Base-by-base conservation (phyloP, 2,888 invertebrate species). In the Tanypteryx hageni region DNA sequence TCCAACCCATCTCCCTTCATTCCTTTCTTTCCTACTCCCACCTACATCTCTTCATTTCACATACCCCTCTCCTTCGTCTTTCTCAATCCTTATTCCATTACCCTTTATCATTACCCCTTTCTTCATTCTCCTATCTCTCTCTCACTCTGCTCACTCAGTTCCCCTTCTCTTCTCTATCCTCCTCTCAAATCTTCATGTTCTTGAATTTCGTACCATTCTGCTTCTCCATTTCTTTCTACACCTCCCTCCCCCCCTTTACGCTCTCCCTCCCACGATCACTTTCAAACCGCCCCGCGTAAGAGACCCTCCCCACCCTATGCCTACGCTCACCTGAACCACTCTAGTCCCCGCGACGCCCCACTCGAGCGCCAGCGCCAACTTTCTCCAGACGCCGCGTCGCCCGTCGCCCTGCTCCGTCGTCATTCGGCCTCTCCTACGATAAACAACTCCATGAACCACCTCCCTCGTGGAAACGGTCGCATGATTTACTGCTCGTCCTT, bases 381-480 rank as follows among this genome's bases (percentile, higher is more conserved):
- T 89, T 64, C 64, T 64, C 89, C 89, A 61, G 89, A 89, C 89
- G 89, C 56, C 11, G 44, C 64, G 89, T 89, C 89, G 83, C 83
- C 83, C 44, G 57, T 57, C 44, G 44, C 44, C 1, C 44, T 44
- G 44, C 83, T 83, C 31, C 56, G 83, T 83, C 83, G 89, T 64
- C 89, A 10, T 10, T 89, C 31, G 18, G 31, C 61, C 89, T 22
- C 68, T 64, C n/a, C n/a, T 7, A 64, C 68, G 89, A 89, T 89
- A 89, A 89, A 89, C 89, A 89, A 89, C 64, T 64, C 64, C 89
- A 89, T 44, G 64, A 68, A 89, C 44, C 64, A 64, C 85, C 57
- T 58, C 85, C 22, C 56, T 59, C 86, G 61, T 86, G 86, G 86
- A 86, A 86, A 86, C 61, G 27, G 61, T 86, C 61, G 44, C 89